A percentile compares a stretch with the other conserved stretches of the same genome.
Conservation (phyloP, 2,113 vertebrate species). For the Archocentrus centrarchus region DNA sequence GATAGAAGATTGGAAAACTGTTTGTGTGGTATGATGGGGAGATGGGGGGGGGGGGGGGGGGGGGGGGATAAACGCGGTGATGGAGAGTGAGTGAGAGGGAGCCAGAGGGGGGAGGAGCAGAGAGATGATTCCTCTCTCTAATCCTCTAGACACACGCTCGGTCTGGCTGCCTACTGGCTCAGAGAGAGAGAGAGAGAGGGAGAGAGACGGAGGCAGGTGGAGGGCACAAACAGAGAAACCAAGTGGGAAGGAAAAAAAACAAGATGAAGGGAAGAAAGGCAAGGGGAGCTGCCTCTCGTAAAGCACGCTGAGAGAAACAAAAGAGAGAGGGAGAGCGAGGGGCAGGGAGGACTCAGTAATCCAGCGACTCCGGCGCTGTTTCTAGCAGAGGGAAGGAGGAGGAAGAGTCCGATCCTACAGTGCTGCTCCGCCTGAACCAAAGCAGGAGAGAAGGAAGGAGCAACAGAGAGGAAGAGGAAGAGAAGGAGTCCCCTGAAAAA, state of each 20-base stretch:
- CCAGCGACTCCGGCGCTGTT: conserved; percentile 32
- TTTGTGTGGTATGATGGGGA: conserved; percentile 44
- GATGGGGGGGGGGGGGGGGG: conserved; percentile 10
- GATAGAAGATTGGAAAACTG: conserved; percentile 12
- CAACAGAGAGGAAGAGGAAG: conserved; percentile 30
- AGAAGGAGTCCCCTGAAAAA: conserved; percentile 20
- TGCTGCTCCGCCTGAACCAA: conserved; percentile 50
- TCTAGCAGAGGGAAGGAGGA: conserved; percentile 36
- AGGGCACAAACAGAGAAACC: conserved; percentile 48
- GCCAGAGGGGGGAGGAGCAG: conserved; percentile 73
- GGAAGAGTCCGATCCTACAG: conserved; percentile 44
- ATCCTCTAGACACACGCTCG: conserved; percentile 81
- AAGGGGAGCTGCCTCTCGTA: conserved; percentile 48
- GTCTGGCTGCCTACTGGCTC: conserved; percentile 72
- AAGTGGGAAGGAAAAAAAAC: conserved; percentile 52
- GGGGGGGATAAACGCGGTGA: conserved; percentile 65
- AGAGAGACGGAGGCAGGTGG: conserved; percentile 70
- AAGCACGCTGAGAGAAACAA: conserved; percentile 40
- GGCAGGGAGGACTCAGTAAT: conserved; percentile 42
- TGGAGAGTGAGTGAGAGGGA: conserved; percentile 67
- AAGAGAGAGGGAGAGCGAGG: background rate
- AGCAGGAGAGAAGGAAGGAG: conserved; percentile 59
- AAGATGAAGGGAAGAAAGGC: conserved; percentile 69
- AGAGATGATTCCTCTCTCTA: conserved; percentile 79
- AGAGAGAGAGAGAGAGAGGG: conserved; percentile 48